Conservation (phyloP, 2,797 vertebrate genomes). For the Lepus townsendii region DNA sequence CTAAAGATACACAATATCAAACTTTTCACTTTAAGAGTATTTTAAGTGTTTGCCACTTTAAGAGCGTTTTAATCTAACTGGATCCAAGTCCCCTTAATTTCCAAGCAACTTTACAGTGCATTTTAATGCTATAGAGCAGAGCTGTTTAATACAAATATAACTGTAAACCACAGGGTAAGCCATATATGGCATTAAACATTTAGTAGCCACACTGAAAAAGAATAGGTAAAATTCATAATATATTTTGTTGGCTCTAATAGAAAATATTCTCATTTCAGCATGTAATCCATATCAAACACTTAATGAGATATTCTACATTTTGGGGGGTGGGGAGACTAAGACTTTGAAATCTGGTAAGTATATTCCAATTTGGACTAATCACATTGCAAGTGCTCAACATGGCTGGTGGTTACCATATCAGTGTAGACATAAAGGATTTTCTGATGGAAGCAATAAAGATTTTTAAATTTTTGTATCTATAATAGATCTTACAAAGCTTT, state of each 20-base stretch:
- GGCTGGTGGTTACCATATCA: not conserved
- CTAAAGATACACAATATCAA: not conserved
- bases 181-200: conserved; percentile 16
- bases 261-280: conserved; percentile 52
- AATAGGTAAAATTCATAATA: not conserved
- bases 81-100: conserved; percentile 8
- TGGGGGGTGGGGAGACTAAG: not conserved
- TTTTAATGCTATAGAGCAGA: conserved; percentile 38
- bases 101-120: conserved; percentile 21
- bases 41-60: not conserved
- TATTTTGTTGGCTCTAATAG: conserved; percentile 37
- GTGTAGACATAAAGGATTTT: conserved; percentile 2
- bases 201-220: conserved; percentile 41
- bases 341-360: conserved; percentile 21
- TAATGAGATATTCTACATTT: conserved; percentile 40
- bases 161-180: not conserved
- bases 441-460: not conserved
- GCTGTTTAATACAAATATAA: not conserved
- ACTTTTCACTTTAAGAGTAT: not conserved
- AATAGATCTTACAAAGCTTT: conserved; percentile 19
- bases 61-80: not conserved
- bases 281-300: conserved; percentile 54
- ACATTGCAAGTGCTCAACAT: conserved; percentile 1
- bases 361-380: conserved; percentile 20
- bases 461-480: not conserved